A percentile compares a stretch with the other conserved stretches of the same genome.
Evolutionary conservation across 1,140 invertebrate species (phyloP).

Genomic region (Luehdorfia chinensis): DNA sequence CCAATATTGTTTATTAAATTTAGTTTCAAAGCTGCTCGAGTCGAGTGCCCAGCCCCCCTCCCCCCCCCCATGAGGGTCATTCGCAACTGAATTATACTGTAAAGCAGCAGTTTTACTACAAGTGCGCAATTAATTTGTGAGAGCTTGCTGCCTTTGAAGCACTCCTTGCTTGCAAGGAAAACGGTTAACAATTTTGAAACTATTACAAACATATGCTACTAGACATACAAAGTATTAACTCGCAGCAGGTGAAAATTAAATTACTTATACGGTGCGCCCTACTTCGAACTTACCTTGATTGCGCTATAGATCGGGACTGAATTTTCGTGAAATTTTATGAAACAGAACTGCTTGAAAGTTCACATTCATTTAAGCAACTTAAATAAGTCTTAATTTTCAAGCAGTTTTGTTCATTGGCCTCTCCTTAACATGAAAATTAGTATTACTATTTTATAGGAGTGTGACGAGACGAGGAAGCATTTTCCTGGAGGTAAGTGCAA

Average conservation of each 20-base stretch:
- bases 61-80: conserved; percentile 13
- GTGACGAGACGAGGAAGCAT: too few relatives aligned
- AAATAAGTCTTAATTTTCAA: too few relatives aligned
- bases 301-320: too few relatives aligned
- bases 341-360: too few relatives aligned
- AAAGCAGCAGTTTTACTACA: conserved; percentile 32
- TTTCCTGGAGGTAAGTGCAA: too few relatives aligned
- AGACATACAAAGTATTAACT: conserved; percentile 22
- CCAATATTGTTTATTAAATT: neutral
- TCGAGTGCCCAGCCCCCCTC: neutral
- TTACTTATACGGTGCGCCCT: conserved; percentile 15
- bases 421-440: too few relatives aligned
- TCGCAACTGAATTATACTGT: conserved; percentile 33
- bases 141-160: conserved; percentile 39
- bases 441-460: too few relatives aligned
- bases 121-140: conserved; percentile 49
- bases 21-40: too few relatives aligned
- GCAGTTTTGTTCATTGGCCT: too few relatives aligned
- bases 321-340: too few relatives aligned
- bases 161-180: conserved; percentile 26
- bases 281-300: conserved; percentile 1
- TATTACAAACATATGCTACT: conserved; percentile 31
- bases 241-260: conserved; percentile 25
- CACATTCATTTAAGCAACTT: too few relatives aligned
- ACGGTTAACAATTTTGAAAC: conserved; percentile 38